Percentiles rank a stretch among this genome's conserved stretches.
These are phyloP conservation scores for Craseonycteris thonglongyai DNA, from an alignment of 2,113 vertebrate species.

Conservation along the genomic window DNA sequence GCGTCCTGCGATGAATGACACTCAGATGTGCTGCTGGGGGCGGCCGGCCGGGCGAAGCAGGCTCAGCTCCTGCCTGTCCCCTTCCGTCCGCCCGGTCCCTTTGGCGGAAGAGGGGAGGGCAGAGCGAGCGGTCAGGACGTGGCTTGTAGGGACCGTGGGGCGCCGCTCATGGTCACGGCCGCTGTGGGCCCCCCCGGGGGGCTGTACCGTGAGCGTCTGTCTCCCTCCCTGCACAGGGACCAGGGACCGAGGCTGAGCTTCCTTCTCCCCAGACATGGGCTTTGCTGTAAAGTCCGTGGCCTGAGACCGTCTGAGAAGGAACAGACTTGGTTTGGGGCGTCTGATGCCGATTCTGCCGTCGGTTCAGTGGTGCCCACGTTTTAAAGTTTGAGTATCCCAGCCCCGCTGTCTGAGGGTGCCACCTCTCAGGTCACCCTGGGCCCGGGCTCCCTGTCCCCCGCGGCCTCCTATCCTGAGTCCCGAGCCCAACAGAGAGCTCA, in stretches of 20 bases:
- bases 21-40: neutral
- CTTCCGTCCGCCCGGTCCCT: neutral
- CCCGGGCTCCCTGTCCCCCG: too few species aligned
- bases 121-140: neutral
- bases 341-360: neutral
- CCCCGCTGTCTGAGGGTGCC: neutral
- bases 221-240: neutral
- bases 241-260: neutral
- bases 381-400: constrained; percentile 64
- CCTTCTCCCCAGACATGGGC: neutral
- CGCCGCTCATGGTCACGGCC: neutral
- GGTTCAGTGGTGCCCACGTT: constrained; percentile 51
- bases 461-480: constrained; percentile 21
- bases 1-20: constrained; percentile 43
- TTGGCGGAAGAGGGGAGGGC: neutral
- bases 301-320: neutral
- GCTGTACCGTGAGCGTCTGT: neutral
- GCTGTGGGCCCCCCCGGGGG: neutral
- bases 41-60: too few species aligned
- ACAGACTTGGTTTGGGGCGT: neutral
- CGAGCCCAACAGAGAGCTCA: constrained; percentile 12
- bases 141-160: neutral
- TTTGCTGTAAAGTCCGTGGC: neutral
- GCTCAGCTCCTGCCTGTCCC: neutral
- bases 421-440: neutral